These are phyloP conservation scores for Notolabrus celidotus DNA, from an alignment of 2,797 vertebrate genomes.

Conservation along the genomic window DNA sequence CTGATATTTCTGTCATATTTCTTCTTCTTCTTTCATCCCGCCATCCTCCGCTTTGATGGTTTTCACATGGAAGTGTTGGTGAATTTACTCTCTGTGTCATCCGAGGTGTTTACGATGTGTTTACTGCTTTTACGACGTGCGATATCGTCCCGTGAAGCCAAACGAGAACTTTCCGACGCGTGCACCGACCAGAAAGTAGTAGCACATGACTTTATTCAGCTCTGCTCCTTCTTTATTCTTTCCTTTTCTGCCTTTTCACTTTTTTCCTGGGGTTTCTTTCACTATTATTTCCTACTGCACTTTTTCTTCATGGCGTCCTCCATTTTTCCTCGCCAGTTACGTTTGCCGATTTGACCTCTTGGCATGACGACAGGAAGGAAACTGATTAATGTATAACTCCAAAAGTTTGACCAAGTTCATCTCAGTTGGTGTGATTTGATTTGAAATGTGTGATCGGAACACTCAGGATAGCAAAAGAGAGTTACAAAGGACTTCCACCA, in stretches of 20 bases:
- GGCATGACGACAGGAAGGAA: background rate
- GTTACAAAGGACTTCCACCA: too few species aligned
- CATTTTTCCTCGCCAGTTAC: background rate
- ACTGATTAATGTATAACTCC: too few species aligned
- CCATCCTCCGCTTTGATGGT: background rate
- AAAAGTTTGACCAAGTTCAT: too few species aligned
- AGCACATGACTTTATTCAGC: slow-evolving; percentile 10
- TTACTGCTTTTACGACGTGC: slow-evolving; percentile 46
- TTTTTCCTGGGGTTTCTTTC: background rate
- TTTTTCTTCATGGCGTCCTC: background rate
- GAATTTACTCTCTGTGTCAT: slow-evolving; percentile 4
- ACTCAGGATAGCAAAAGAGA: too few species aligned
- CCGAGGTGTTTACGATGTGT: slow-evolving; percentile 41
- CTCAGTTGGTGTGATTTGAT: too few species aligned
- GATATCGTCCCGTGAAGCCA: slow-evolving; percentile 23
- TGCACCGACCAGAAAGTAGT: slow-evolving; percentile 17
- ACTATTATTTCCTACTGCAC: background rate
- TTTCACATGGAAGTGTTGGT: background rate
- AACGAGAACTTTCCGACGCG: background rate
- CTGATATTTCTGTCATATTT: background rate
- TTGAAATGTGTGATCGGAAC: too few species aligned
- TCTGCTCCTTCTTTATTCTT: background rate
- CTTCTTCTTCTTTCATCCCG: background rate
- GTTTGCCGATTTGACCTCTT: background rate
- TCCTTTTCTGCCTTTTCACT: background rate